phyloP scores from a whole-genome alignment of 2,888 invertebrate genomes.

The Hedychridium roseum region DNA sequence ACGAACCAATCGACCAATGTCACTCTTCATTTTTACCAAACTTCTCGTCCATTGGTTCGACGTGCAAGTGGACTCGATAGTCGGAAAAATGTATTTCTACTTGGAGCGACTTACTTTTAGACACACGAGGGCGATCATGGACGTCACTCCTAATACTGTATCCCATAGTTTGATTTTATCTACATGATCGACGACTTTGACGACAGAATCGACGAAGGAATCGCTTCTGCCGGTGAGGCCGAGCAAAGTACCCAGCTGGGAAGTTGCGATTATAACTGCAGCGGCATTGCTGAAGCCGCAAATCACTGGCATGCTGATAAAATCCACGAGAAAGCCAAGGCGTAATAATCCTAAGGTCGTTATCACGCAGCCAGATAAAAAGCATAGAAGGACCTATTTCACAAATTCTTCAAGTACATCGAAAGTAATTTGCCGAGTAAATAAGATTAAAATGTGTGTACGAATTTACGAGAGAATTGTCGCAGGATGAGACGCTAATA shows the following conservation, averaged over 20 bases:
- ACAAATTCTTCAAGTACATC: neutral
- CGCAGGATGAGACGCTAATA: no score
- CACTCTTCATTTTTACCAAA: no score
- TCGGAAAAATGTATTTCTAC: neutral
- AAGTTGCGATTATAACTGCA: slow-evolving; percentile 67
- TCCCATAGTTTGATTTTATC: slow-evolving; percentile 72
- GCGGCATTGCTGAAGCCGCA: slow-evolving; percentile 69
- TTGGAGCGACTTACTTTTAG: slow-evolving; percentile 67
- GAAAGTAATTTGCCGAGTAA: no score
- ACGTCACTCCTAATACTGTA: slow-evolving; percentile 71
- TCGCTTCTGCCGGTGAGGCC: slow-evolving; percentile 62
- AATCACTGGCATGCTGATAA: slow-evolving; percentile 69
- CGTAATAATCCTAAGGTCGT: slow-evolving; percentile 65
- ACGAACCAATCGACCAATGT: no score
- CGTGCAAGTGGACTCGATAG: no score
- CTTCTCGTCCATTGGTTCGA: no score
- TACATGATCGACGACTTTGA: slow-evolving; percentile 71
- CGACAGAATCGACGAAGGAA: slow-evolving; percentile 62
- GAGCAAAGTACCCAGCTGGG: slow-evolving; percentile 66
- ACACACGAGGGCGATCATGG: slow-evolving; percentile 70
- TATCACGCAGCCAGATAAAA: slow-evolving; percentile 66
- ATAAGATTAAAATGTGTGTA: no score
- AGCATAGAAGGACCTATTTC: slow-evolving; percentile 65
- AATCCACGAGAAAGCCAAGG: slow-evolving; percentile 67
- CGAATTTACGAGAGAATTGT: no score